Base-by-base conservation (phyloP, 2,797 vertebrate species). In the Benthosema pterotum region DNA sequence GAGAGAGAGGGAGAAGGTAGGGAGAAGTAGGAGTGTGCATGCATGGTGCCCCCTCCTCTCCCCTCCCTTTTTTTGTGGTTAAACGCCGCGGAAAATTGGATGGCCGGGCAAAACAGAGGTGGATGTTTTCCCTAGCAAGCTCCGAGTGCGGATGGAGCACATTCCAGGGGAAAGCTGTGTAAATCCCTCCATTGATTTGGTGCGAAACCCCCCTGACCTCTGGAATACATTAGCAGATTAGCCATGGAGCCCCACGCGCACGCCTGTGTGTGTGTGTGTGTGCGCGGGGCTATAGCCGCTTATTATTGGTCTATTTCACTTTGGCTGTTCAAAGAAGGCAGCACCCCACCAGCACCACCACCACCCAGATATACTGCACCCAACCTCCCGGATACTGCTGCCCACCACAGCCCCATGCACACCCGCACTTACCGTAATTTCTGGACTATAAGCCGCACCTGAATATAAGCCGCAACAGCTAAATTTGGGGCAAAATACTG, bases 171-270 rank as follows among this genome's bases (percentile, higher is more conserved):
- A 91, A 91, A 92, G 90, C 91, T 90, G 84, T 84, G 83, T 91
- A 92, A 93, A 92, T 93, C 92, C 92, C 87, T 82, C 86, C 88
- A 92, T 90, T 93, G 92, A 93, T 92, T 90, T 85, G 83, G 84
- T 86, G 78, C 74, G 71, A 90, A 88, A 89, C 86, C 90, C 88
- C 90, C 79, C 89, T 93, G 91, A 94, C 92, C 93, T 87, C 83
- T 83, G 83, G 87, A 91, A 92, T 91, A 92, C 90, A 93, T 94
- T 92, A 94, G 83, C 87, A 92, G 92, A 93, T 93, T 94, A 93
- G 78, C 82, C 79, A 78, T 57, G 79, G 84, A 87, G 87, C 80
- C 80, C 86, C 73, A n/a, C n/a, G n/a, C n/a, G n/a, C n/a, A n/a
- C n/a, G n/a, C n/a, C n/a, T n/a, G 42, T 84, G 69, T 85, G 69